Evolutionary conservation across 2,113 vertebrate species (phyloP).

Genomic region (Percina caprodes): DNA sequence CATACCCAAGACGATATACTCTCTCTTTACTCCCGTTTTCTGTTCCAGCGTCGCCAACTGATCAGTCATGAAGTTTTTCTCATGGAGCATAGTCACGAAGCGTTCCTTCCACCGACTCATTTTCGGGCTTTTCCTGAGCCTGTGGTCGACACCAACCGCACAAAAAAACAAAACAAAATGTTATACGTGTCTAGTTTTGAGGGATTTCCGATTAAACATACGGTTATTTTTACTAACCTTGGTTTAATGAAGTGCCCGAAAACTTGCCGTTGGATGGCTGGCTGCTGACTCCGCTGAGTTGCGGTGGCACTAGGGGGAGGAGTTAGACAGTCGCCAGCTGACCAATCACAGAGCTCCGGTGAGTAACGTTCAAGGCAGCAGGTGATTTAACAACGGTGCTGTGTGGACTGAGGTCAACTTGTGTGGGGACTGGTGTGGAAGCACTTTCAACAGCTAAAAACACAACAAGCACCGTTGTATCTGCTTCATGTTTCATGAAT

Average conservation of each 20-base stretch:
- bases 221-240: slow-evolving; percentile 38
- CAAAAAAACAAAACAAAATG: not conserved
- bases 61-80: slow-evolving; percentile 86
- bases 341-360: slow-evolving; percentile 65
- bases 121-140: slow-evolving; percentile 38
- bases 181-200: fast-evolving
- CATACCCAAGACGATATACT: slow-evolving; percentile 88
- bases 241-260: not conserved
- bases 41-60: slow-evolving; percentile 84
- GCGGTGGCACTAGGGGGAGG: slow-evolving; percentile 38
- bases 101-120: slow-evolving; percentile 83
- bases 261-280: not conserved
- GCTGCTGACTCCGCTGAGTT: not conserved
- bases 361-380: slow-evolving; percentile 6
- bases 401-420: too few species aligned
- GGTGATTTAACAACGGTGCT: slow-evolving; percentile 15
- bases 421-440: not conserved
- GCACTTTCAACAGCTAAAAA: not conserved
- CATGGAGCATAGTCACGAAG: slow-evolving; percentile 84
- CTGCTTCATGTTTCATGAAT: not conserved
- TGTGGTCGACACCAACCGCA: slow-evolving; percentile 2
- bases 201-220: not conserved
- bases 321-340: not conserved
- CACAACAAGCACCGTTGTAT: too few species aligned
- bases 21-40: slow-evolving; percentile 86